Evolutionary conservation across 30 jellyfish, hydroid and myxozoan genomes (phyloP).

Genomic region (Cassiopea andromeda): DNA sequence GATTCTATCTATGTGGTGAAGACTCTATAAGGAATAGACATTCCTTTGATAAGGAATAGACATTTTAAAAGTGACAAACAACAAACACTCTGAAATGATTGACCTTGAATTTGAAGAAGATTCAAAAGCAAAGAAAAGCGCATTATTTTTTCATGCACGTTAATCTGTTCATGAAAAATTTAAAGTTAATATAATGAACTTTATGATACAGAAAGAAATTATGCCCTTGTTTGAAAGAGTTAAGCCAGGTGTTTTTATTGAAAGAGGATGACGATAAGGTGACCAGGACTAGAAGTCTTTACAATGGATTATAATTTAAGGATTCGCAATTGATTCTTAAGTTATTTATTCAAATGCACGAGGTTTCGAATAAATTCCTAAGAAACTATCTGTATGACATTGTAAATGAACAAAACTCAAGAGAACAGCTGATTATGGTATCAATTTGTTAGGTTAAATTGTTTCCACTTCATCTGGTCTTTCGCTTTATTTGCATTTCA

Average conservation of each 20-base stretch:
- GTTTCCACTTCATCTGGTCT: conserved; percentile 16
- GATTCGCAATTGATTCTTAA: conserved; percentile 9
- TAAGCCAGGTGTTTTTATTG: conserved; percentile 7
- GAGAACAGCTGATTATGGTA: conserved; percentile 41
- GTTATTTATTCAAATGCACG: conserved; percentile 38
- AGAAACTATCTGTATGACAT: conserved; percentile 22
- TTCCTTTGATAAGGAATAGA: too few species aligned
- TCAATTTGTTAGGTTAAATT: not conserved
- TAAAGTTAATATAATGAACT: conserved; percentile 2
- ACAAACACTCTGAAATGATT: conserved; percentile 18
- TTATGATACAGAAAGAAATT: conserved; percentile 7
- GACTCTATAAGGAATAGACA: too few species aligned
- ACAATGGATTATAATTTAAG: conserved; percentile 14
- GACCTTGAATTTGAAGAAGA: conserved; percentile 9
- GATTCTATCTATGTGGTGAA: not conserved
- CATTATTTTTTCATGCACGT: conserved; percentile 3
- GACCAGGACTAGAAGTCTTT: not conserved
- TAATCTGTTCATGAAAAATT: conserved; percentile 43
- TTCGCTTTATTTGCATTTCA: not conserved
- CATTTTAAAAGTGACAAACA: not conserved
- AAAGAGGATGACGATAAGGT: conserved; percentile 1
- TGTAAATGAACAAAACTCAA: conserved; percentile 9
- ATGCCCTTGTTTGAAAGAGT: conserved; percentile 10
- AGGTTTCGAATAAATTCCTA: conserved; percentile 11
- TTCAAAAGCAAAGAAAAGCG: conserved; percentile 32